phyloP scores from a whole-genome alignment of 35 echinoderm and acorn worm species.

The Antedon bifida region DNA sequence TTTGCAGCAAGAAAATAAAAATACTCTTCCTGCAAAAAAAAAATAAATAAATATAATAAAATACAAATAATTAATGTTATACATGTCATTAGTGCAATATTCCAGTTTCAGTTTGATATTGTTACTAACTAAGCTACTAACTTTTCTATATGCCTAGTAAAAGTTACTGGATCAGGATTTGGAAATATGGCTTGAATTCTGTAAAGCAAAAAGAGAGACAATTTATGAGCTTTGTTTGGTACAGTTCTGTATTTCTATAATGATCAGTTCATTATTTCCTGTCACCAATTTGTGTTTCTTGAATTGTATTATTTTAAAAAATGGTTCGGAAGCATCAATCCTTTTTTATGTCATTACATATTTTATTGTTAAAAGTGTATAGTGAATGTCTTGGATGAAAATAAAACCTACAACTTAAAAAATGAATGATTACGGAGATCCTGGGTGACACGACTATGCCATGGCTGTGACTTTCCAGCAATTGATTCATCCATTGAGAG shows the following conservation, averaged over 20 bases:
- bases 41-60: too few relatives aligned
- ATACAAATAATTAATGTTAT: too few relatives aligned
- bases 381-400: too few relatives aligned
- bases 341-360: too few relatives aligned
- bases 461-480: conserved; percentile 43
- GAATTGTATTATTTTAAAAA: too few relatives aligned
- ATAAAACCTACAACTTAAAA: conserved; percentile 81
- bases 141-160: conserved; percentile 82
- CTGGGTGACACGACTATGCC: conserved; percentile 92
- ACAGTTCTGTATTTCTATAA: neutral
- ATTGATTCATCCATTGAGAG: neutral
- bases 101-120: too few relatives aligned
- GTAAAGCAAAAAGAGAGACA: conserved; percentile 8
- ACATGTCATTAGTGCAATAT: too few relatives aligned
- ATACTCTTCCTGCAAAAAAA: conserved; percentile 78
- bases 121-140: conserved; percentile 87
- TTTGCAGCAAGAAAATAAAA: conserved; percentile 97
- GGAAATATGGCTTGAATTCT: conserved; percentile 99
- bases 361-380: too few relatives aligned
- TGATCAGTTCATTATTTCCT: neutral
- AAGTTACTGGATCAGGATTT: conserved; percentile 74
- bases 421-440: conserved; percentile 90
- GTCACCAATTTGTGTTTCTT: neutral
- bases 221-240: neutral
- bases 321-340: too few relatives aligned